These are phyloP conservation scores for Helicoverpa assulta DNA, from an alignment of 2,888 invertebrate genomes.

Conservation along the genomic window DNA sequence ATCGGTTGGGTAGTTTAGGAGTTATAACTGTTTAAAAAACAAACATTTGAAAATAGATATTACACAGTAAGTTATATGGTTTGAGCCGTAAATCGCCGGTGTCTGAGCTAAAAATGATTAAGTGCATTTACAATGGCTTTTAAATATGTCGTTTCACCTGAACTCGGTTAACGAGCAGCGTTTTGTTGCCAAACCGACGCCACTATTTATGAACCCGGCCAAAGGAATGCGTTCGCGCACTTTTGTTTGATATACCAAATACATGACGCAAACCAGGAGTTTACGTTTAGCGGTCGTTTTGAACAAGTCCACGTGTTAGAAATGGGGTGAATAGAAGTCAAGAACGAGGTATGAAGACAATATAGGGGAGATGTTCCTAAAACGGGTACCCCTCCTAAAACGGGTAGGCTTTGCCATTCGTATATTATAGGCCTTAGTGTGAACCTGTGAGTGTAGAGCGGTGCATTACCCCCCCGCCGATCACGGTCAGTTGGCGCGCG, in stretches of 20 bases:
- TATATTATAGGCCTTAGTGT: too few relatives aligned
- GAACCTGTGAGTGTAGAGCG: too few relatives aligned
- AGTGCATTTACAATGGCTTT: slow-evolving; percentile 54
- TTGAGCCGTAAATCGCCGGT: slow-evolving; percentile 25
- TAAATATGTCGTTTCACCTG: slow-evolving; percentile 60
- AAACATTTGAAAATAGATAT: slow-evolving; percentile 2
- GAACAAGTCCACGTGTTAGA: slow-evolving; percentile 10
- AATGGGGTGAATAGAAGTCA: slow-evolving; percentile 9
- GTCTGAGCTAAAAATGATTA: slow-evolving; percentile 50
- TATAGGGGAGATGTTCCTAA: too few relatives aligned
- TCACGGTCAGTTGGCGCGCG: too few relatives aligned
- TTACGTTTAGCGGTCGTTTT: slow-evolving; percentile 26
- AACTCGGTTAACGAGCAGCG: slow-evolving; percentile 51
- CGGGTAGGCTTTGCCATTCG: too few relatives aligned
- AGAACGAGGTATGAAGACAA: background rate
- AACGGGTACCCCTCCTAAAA: too few relatives aligned
- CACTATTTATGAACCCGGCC: slow-evolving; percentile 40
- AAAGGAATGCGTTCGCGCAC: slow-evolving; percentile 43
- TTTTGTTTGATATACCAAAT: slow-evolving; percentile 52
- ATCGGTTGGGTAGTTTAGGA: background rate
- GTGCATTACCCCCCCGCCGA: too few relatives aligned
- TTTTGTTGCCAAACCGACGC: slow-evolving; percentile 53
- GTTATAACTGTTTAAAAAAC: slow-evolving; percentile 5
- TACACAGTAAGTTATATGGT: slow-evolving; percentile 8
- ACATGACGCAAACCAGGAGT: slow-evolving; percentile 46